Percentiles rank a stretch among this genome's conserved stretches.
These are phyloP conservation scores for Asobara japonica DNA, from an alignment of 1,140 invertebrate species.

Conservation along the genomic window DNA sequence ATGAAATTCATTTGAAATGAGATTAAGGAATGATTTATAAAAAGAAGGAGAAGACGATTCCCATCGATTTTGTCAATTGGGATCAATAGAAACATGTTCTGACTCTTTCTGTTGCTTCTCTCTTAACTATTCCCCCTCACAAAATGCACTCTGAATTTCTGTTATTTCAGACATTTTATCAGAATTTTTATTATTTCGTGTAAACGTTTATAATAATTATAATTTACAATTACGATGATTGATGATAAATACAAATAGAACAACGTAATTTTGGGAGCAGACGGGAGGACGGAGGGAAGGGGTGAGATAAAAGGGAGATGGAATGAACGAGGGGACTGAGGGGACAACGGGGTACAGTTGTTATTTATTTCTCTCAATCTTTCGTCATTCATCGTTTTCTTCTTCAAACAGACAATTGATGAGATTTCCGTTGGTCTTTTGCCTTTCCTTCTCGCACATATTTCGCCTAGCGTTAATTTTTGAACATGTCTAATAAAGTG, in stretches of 20 bases:
- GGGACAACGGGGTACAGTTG: slow-evolving; percentile 18
- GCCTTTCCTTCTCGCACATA: not conserved
- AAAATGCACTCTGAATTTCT: slow-evolving; percentile 18
- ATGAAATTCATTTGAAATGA: too few species aligned
- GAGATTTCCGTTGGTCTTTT: not conserved
- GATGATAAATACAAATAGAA: slow-evolving; percentile 68
- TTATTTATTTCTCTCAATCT: slow-evolving; percentile 17
- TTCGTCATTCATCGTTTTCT: not conserved
- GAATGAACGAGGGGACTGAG: slow-evolving; percentile 40
- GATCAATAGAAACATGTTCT: not conserved
- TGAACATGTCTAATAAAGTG: slow-evolving; percentile 1
- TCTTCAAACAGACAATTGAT: too few species aligned
- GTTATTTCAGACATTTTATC: slow-evolving; percentile 65
- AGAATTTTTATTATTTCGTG: slow-evolving; percentile 65
- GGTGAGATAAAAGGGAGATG: slow-evolving; percentile 36
- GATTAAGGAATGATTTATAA: too few species aligned
- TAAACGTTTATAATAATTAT: slow-evolving; percentile 69
- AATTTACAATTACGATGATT: slow-evolving; percentile 68
- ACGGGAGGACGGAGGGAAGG: slow-evolving; percentile 40
- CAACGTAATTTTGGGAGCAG: slow-evolving; percentile 44
- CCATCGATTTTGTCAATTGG: too few species aligned
- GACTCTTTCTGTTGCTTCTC: too few species aligned
- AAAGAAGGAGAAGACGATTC: slow-evolving; percentile 17
- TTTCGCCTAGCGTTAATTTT: not conserved
- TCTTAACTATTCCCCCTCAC: not conserved